These are phyloP conservation scores for Hemicordylus capensis DNA, from an alignment of 2,113 vertebrate genomes.

Conservation along the genomic window DNA sequence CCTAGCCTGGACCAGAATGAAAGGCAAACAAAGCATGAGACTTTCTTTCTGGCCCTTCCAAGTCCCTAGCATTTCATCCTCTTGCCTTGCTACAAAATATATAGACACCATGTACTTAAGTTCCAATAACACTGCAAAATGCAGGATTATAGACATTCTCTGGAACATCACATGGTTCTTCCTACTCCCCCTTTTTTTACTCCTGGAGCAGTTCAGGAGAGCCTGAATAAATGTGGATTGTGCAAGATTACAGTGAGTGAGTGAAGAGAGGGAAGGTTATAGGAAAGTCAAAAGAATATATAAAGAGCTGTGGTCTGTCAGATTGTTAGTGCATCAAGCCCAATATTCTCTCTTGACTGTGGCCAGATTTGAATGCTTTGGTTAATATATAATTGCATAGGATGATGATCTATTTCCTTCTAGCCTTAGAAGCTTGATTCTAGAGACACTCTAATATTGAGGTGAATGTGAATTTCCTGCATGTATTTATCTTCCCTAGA, in stretches of 20 bases:
- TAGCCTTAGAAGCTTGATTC: not conserved
- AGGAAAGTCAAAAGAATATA: not conserved
- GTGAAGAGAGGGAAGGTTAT: not conserved
- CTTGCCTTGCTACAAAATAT: not conserved
- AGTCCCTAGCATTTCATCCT: too few relatives aligned
- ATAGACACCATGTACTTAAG: not conserved
- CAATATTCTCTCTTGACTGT: not conserved
- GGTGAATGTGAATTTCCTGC: not conserved
- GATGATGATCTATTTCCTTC: not conserved
- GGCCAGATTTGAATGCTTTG: not conserved
- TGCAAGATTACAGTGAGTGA: not conserved
- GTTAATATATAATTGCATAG: not conserved
- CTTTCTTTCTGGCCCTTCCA: not conserved
- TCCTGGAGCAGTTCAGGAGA: not conserved
- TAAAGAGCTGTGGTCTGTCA: not conserved
- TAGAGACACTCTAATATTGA: not conserved
- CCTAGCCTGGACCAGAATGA: not conserved
- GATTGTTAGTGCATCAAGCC: not conserved
- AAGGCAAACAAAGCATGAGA: not conserved
- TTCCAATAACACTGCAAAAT: not conserved
- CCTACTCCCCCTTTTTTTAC: not conserved
- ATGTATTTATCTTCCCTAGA: not conserved
- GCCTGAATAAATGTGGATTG: not conserved
- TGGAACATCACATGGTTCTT: not conserved
- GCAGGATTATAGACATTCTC: not conserved